Evolutionary conservation across 2,113 vertebrate genomes (phyloP).

Genomic region (Cepphus grylle): DNA sequence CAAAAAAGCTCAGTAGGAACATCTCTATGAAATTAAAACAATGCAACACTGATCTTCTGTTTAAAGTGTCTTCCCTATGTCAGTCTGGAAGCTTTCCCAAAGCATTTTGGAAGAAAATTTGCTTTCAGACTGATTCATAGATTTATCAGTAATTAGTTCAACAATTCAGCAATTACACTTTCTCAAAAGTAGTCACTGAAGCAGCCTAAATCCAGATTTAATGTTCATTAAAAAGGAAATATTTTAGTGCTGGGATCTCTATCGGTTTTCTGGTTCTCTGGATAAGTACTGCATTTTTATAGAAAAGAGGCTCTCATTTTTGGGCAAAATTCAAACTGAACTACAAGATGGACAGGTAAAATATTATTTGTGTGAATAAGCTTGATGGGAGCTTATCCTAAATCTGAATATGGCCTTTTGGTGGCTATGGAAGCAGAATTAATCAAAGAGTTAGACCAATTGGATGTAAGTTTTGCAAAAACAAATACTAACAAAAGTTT

Average conservation of each 20-base stretch:
- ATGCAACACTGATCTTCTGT: neutral
- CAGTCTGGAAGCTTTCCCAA: neutral
- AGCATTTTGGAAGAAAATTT: neutral
- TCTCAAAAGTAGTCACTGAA: neutral
- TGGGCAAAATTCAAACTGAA: neutral
- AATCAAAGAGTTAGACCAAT: neutral
- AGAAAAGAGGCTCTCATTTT: neutral
- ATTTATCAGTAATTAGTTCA: constrained; percentile 12
- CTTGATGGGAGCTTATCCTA: neutral
- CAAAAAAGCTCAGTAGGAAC: neutral
- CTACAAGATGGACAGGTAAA: neutral
- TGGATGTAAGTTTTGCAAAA: neutral
- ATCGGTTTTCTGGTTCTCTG: neutral
- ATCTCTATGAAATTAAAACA: neutral
- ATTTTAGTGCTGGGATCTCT: neutral
- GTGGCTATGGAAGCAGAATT: neutral
- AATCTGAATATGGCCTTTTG: neutral
- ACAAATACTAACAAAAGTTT: neutral
- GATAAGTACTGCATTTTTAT: neutral
- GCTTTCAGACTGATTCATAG: constrained; percentile 1
- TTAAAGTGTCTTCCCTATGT: neutral
- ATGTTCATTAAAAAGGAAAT: neutral
- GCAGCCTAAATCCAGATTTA: neutral
- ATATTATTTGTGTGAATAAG: neutral
- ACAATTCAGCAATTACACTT: neutral